Base-by-base conservation (phyloP, 2,888 invertebrate species). In the Acleris holmiana region DNA sequence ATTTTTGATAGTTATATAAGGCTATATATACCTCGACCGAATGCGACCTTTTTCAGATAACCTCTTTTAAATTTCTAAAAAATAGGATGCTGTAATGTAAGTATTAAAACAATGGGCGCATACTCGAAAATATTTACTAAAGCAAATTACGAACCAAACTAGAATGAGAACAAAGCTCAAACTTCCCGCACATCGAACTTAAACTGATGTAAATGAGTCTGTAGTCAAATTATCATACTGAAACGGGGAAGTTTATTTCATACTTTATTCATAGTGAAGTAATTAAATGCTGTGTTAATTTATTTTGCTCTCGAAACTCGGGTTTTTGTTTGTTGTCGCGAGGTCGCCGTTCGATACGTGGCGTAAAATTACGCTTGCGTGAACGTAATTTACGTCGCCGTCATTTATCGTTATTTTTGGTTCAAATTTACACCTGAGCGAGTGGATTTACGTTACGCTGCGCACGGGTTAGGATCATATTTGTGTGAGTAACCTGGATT, bases 341-440 rank as follows among this genome's bases (percentile, higher is more conserved):
- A 21, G 53, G 7, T 15, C 13, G 5, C 21, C 17, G 17, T 18
- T 23, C 23, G 44, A 55, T 23, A 47, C 2, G 41, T 54, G 23
- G 59, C 54, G 46, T 50, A 58, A 64, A 60, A 46, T 50, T 55
- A 59, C 65, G 65, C 65, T 50, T 25, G 18, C 44, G 18, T 59
- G 59, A 19, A 40, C 64, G 59, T 53, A 47, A 48, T 59, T 59
- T 48, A 29, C 48, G 17, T 53, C 19, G 25, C 23, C 54, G 54
- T 59, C 59, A 55, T 65, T 60, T 60, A 55, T 53, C 21, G 63
- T 64, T 65, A 65, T 65, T 65, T 64, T 65, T 60, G 19, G 65
- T 53, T 49, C 25, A 60, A 65, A 55, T 50, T 65, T 60, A 35
- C 60, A 46, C 54, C 44, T 17, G 7, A 19, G 48, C 18, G 41